Percentiles rank a stretch among this genome's conserved stretches.
Conservation (phyloP, 2,888 invertebrate genomes). For the Zaprionus obscuricornis region DNA sequence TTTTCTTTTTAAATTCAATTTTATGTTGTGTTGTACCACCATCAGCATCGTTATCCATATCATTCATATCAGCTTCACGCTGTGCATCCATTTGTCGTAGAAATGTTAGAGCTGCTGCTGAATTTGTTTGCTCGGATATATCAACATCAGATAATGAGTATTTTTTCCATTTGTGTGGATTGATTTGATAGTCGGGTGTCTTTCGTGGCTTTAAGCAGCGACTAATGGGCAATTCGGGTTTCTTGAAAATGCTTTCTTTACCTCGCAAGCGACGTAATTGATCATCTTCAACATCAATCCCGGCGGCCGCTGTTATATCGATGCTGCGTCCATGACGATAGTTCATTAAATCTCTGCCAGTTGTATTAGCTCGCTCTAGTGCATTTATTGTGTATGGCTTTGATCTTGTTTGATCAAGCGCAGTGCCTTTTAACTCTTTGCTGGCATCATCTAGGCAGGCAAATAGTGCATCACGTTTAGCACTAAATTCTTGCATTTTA, state of each 20-base stretch:
- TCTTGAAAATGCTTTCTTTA: slow-evolving; percentile 91
- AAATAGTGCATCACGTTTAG: slow-evolving; percentile 89
- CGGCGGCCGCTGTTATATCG: slow-evolving; percentile 6
- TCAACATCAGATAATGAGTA: slow-evolving; percentile 93
- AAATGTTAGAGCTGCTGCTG: slow-evolving; percentile 90
- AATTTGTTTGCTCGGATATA: slow-evolving; percentile 91
- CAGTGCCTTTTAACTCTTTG: slow-evolving; percentile 84
- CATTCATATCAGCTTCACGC: slow-evolving; percentile 71
- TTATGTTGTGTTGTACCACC: slow-evolving; percentile 34
- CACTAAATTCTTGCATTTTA: slow-evolving; percentile 83
- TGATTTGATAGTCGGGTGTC: slow-evolving; percentile 85
- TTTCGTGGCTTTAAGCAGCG: slow-evolving; percentile 85
- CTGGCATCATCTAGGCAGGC: slow-evolving; percentile 88
- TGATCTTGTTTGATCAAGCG: slow-evolving; percentile 76
- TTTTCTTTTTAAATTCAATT: slow-evolving; percentile 82
- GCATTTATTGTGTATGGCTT: slow-evolving; percentile 75
- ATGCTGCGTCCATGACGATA: slow-evolving; percentile 55
- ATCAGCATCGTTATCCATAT: slow-evolving; percentile 25
- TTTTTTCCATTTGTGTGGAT: slow-evolving; percentile 92
- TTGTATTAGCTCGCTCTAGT: slow-evolving; percentile 82
- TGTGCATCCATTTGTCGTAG: slow-evolving; percentile 88
- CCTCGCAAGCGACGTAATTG: slow-evolving; percentile 76
- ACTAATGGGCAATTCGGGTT: slow-evolving; percentile 87
- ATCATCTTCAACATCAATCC: slow-evolving; percentile 41
- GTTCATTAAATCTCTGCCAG: slow-evolving; percentile 58